phyloP scores from a whole-genome alignment of 1,140 invertebrate genomes.

The Uloborus diversus region DNA sequence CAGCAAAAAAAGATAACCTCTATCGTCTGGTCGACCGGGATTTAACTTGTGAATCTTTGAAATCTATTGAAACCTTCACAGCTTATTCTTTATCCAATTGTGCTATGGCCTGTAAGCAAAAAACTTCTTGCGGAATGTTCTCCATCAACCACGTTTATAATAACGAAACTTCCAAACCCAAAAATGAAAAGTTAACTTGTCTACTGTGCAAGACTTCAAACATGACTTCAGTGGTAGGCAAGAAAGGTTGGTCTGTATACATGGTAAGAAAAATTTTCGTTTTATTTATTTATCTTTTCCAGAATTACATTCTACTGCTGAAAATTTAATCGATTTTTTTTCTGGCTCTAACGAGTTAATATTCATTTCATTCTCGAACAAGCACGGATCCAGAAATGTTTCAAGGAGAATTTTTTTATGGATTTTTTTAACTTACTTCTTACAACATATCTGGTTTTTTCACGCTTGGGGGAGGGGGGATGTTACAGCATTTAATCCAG shows the following conservation, averaged over 20 bases:
- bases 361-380: too few relatives aligned
- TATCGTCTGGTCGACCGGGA: constrained; percentile 20
- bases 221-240: constrained; percentile 11
- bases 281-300: too few relatives aligned
- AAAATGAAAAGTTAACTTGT: constrained; percentile 13
- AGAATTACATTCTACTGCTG: too few relatives aligned
- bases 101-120: constrained; percentile 30
- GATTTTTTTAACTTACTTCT: too few relatives aligned
- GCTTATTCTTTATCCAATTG: constrained; percentile 17
- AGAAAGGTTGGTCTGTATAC: constrained; percentile 42
- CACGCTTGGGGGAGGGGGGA: too few relatives aligned
- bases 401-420: too few relatives aligned
- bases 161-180: constrained; percentile 16
- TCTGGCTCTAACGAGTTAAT: too few relatives aligned
- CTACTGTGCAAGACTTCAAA: constrained; percentile 31
- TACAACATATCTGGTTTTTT: too few relatives aligned
- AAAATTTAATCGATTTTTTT: too few relatives aligned
- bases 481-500: too few relatives aligned
- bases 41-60: constrained; percentile 9
- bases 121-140: constrained; percentile 33
- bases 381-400: too few relatives aligned
- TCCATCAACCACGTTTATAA: constrained; percentile 21
- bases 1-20: not conserved
- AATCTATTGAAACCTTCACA: not conserved
- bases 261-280: constrained; percentile 18